Conservation (phyloP, 2,797 vertebrate species). For the Siniperca undulata region DNA sequence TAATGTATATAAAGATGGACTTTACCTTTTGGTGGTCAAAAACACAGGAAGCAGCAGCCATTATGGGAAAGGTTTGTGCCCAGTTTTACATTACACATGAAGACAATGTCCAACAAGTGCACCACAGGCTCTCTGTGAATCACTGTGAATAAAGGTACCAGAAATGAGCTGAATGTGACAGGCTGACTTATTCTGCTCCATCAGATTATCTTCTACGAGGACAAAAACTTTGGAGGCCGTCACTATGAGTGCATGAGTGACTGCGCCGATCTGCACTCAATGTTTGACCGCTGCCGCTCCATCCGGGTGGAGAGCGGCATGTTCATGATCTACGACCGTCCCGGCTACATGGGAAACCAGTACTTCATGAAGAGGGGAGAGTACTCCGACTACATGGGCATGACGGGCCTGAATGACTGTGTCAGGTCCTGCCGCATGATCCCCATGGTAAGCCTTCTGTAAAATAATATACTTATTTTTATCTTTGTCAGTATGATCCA, state of each 20-base stretch:
- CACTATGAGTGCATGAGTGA: constrained; percentile 81
- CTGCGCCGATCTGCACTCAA: constrained; percentile 77
- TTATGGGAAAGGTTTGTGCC: constrained; percentile 82
- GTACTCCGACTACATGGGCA: constrained; percentile 79
- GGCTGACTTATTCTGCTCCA: background rate
- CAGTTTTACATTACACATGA: background rate
- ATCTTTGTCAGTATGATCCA: background rate
- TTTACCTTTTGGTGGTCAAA: constrained; percentile 11
- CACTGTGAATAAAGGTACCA: background rate
- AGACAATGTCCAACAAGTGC: background rate
- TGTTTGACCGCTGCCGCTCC: constrained; percentile 82
- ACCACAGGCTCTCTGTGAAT: background rate
- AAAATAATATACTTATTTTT: background rate
- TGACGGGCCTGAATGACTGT: constrained; percentile 72
- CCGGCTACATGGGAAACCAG: constrained; percentile 77
- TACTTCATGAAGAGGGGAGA: constrained; percentile 82
- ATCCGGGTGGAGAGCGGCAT: constrained; percentile 82
- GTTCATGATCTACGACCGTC: constrained; percentile 83
- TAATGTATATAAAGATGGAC: constrained; percentile 71
- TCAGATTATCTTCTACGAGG: constrained; percentile 88
- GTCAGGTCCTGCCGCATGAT: constrained; percentile 82
- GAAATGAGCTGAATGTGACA: constrained; percentile 1
- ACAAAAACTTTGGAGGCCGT: constrained; percentile 82
- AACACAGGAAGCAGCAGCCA: constrained; percentile 46
- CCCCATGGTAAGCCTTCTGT: constrained; percentile 62